A percentile compares a stretch with the other conserved stretches of the same genome.
phyloP scores from a whole-genome alignment of 2,797 vertebrate species.

The Hyperoplus lanceolatus region DNA sequence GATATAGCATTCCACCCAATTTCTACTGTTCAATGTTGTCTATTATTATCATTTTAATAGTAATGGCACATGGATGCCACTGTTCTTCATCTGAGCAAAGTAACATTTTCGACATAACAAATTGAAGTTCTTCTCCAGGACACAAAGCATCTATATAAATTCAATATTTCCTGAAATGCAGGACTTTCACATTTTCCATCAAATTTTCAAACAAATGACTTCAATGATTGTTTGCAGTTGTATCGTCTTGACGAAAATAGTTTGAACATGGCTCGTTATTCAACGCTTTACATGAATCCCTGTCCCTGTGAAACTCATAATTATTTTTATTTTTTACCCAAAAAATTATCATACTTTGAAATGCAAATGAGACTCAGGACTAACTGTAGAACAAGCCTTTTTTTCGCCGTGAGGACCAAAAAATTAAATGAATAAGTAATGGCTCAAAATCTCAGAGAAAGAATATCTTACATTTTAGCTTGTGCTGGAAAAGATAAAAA shows the following conservation, averaged over 20 bases:
- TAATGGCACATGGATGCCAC: conserved; percentile 10
- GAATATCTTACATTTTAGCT: background rate
- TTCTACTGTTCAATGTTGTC: conserved; percentile 4
- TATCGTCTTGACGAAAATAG: conserved; percentile 20
- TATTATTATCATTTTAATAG: conserved; percentile 21
- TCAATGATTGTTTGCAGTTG: conserved; percentile 17
- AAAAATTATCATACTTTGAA: conserved; percentile 57
- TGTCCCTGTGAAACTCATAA: conserved; percentile 29
- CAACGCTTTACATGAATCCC: conserved; percentile 28
- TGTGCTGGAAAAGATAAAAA: conserved; percentile 3
- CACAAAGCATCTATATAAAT: conserved; percentile 8
- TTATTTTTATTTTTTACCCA: conserved; percentile 9
- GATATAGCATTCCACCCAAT: background rate
- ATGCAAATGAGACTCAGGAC: conserved; percentile 61
- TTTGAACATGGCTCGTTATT: conserved; percentile 50
- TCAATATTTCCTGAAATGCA: conserved; percentile 31
- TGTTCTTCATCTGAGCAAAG: conserved; percentile 19
- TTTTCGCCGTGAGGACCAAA: conserved; percentile 13
- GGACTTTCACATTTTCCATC: background rate
- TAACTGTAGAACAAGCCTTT: conserved; percentile 50
- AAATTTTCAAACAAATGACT: conserved; percentile 14
- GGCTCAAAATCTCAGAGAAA: conserved; percentile 11
- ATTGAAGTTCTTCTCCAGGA: conserved; percentile 13
- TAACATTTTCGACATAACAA: conserved; percentile 3
- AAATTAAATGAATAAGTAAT: conserved; percentile 46